These are phyloP conservation scores for Willisornis vidua DNA, from an alignment of 2,113 vertebrate species.

Conservation along the genomic window DNA sequence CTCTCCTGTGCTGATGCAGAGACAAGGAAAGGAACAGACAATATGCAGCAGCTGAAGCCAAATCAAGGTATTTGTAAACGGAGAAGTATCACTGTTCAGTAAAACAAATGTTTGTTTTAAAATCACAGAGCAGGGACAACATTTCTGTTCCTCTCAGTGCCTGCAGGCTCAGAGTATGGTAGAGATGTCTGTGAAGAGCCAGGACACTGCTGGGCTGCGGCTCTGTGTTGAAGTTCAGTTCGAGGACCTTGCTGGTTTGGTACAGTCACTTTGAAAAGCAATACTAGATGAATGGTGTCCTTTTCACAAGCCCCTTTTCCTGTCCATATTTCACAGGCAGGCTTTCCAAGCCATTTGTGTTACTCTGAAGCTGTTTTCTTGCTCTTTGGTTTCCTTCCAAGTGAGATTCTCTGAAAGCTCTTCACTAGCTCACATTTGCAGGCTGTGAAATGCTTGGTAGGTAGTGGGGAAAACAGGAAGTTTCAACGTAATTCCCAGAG, in stretches of 20 bases:
- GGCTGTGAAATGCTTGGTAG: neutral
- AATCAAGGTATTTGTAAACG: neutral
- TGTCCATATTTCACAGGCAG: neutral
- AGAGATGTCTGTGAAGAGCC: neutral
- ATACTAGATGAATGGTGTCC: neutral
- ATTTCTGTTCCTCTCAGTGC: neutral
- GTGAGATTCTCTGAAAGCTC: neutral
- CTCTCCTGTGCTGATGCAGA: neutral
- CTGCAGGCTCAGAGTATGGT: fast-evolving
- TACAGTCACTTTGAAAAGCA: neutral
- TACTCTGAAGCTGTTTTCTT: neutral
- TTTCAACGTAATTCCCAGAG: constrained; percentile 5
- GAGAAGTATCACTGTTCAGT: neutral
- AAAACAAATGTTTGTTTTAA: neutral
- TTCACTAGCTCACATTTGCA: neutral
- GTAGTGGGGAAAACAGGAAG: constrained; percentile 35
- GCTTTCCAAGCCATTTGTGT: neutral
- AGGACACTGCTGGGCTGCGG: neutral
- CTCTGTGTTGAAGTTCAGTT: neutral
- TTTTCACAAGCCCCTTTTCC: neutral
- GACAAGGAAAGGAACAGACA: neutral
- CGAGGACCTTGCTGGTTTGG: neutral
- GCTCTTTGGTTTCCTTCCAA: constrained; percentile 17
- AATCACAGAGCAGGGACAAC: neutral
- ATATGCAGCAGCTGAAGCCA: neutral